Conservation (phyloP, 2,113 vertebrate species). For the Haemorhous mexicanus region DNA sequence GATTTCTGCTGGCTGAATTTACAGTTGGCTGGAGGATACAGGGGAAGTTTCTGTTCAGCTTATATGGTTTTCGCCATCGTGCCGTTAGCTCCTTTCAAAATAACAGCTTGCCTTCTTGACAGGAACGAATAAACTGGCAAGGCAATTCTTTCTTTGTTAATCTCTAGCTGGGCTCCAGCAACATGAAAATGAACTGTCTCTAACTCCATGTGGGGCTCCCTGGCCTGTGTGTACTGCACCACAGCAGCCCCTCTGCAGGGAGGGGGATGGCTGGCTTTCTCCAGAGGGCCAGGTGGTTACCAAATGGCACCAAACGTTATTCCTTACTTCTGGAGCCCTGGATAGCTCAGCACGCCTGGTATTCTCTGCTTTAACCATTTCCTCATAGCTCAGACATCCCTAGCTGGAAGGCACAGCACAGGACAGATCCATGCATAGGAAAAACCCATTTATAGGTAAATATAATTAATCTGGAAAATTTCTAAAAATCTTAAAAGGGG, state of each 20-base stretch:
- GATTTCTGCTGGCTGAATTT: slow-evolving; percentile 59
- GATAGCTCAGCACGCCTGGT: neutral
- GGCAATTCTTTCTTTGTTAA: slow-evolving; percentile 40
- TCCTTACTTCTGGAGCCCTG: neutral
- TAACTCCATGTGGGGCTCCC: neutral
- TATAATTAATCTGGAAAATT: neutral
- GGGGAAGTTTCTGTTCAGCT: slow-evolving; percentile 56
- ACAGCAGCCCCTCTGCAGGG: neutral
- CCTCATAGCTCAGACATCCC: neutral
- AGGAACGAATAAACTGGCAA: slow-evolving; percentile 35
- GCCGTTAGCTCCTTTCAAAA: slow-evolving; percentile 51
- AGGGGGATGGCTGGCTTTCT: neutral
- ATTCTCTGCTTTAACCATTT: neutral
- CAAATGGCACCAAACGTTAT: neutral
- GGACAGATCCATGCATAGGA: neutral
- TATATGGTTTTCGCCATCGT: slow-evolving; percentile 45
- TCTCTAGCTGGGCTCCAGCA: neutral
- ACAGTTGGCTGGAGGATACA: slow-evolving; percentile 51
- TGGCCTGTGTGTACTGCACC: neutral
- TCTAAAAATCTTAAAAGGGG: neutral
- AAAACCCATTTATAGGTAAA: neutral
- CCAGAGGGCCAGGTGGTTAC: neutral
- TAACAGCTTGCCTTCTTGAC: slow-evolving; percentile 63
- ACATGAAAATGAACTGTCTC: neutral
- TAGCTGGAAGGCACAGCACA: neutral